These are phyloP conservation scores for Calephelis perditalis DNA, from an alignment of 2,888 invertebrate species.

Conservation along the genomic window DNA sequence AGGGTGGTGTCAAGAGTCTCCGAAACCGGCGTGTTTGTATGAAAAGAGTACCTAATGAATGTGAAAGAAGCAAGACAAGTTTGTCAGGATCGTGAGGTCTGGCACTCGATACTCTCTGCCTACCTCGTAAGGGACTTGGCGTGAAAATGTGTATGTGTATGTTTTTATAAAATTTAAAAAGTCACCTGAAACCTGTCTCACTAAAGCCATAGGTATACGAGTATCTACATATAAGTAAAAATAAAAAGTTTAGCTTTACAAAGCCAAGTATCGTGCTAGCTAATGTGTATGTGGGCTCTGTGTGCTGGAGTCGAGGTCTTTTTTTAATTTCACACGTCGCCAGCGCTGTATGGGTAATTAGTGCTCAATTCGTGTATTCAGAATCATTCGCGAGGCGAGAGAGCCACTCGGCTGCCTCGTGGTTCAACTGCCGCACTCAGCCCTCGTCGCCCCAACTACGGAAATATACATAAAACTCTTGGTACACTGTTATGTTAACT, in stretches of 20 bases:
- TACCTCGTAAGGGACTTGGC: no score
- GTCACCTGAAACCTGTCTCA: no score
- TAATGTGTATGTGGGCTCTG: conserved; percentile 15
- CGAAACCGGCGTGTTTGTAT: no score
- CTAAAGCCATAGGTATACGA: no score
- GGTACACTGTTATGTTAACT: no score
- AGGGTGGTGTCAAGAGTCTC: no score
- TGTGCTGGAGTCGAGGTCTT: conserved; percentile 40
- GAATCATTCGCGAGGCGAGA: conserved; percentile 49
- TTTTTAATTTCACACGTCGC: conserved; percentile 73
- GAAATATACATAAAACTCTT: conserved; percentile 13
- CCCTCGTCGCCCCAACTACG: conserved; percentile 29
- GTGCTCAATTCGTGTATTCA: conserved; percentile 72
- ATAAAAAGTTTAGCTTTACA: conserved; percentile 5
- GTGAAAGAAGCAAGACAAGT: no score
- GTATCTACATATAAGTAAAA: neutral
- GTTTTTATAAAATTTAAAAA: no score
- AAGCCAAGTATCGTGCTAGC: conserved; percentile 9
- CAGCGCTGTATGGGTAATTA: conserved; percentile 69
- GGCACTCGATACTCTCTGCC: no score
- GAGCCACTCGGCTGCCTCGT: conserved; percentile 41
- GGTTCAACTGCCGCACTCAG: conserved; percentile 10
- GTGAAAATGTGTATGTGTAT: no score
- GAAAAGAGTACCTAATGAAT: no score
- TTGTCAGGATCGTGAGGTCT: no score